Base-by-base conservation (phyloP, 2,888 invertebrate genomes). In the Drosophila borborema region DNA sequence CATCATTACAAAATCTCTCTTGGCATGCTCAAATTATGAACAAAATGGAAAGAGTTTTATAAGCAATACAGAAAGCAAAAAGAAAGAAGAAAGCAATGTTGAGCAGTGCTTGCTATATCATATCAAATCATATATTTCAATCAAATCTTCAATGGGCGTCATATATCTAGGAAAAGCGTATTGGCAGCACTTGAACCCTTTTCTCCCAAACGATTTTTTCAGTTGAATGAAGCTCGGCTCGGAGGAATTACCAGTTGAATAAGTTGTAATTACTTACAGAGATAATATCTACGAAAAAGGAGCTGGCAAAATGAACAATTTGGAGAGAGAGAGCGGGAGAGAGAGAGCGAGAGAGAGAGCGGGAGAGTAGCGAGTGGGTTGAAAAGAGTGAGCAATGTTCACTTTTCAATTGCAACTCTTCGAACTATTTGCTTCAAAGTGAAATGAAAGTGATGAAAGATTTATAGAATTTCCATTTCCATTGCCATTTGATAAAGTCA, bases 371-470 rank as follows among this genome's bases (percentile, higher is more conserved):
- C 5, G 48, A 4, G 9, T 2, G 28, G 16, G 12, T 8, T 16
- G 2, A 6, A 3, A 8, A 51, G 18, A 38, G 12, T 20, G 36
- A 28, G 20, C 16, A 62, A 49, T 67, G 61, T 48, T 58, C 63
- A 60, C 36, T 68, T 66, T 48, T 59, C 28, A 59, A 28, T 58
- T 10, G 16, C 48, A 62, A 51, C 51, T 64, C 51, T 63, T 12
- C 54, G 23, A 78, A 78, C 77, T 81, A 68, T 68, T 62, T 43
- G 74, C 74, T 56, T 82, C 81, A 86, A 82, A 88, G 80, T 45
- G 64, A 82, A 82, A 75, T 88, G 67, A 82, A 77, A 65, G 58
- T 77, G 82, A 84, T 80, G 89, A 88, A 88, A 77, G 71, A 86
- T 77, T 75, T 77, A 79, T 76, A 71, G 64, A 82, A 81, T 85